Conservation (phyloP, 2,797 vertebrate genomes). For the Ibycter americanus region DNA sequence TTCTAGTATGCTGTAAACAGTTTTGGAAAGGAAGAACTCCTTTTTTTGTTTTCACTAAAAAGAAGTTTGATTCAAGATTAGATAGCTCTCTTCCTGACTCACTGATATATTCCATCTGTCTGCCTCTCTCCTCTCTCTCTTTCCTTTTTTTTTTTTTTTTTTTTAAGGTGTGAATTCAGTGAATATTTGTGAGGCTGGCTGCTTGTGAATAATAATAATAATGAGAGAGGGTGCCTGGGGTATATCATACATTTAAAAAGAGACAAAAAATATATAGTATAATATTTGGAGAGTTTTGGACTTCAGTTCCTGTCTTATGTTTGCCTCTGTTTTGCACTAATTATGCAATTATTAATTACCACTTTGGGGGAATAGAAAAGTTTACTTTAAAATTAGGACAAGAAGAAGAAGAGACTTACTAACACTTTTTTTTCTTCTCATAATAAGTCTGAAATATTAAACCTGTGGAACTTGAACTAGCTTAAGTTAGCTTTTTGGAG, state of each 20-base stretch:
- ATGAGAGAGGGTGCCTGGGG: not conserved
- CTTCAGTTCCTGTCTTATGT: not conserved
- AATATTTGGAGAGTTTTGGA: not conserved
- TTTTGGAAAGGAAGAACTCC: not conserved
- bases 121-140: not conserved
- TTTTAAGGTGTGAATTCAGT: not conserved
- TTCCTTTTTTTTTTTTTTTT: accelerated
- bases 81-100: not conserved
- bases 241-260: not conserved
- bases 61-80: not conserved
- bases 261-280: not conserved
- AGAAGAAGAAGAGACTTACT: not conserved
- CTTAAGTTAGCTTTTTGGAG: not conserved
- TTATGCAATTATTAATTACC: not conserved
- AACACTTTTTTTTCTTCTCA: not conserved
- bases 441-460: not conserved
- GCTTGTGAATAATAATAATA: not conserved
- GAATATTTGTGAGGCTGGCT: not conserved
- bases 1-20: not conserved
- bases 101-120: not conserved
- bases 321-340: not conserved
- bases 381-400: not conserved
- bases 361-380: not conserved
- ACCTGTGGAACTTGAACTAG: not conserved
- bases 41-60: not conserved